phyloP scores from a whole-genome alignment of 53 echinoderm and acorn worm genomes.

The Crossaster papposus region DNA sequence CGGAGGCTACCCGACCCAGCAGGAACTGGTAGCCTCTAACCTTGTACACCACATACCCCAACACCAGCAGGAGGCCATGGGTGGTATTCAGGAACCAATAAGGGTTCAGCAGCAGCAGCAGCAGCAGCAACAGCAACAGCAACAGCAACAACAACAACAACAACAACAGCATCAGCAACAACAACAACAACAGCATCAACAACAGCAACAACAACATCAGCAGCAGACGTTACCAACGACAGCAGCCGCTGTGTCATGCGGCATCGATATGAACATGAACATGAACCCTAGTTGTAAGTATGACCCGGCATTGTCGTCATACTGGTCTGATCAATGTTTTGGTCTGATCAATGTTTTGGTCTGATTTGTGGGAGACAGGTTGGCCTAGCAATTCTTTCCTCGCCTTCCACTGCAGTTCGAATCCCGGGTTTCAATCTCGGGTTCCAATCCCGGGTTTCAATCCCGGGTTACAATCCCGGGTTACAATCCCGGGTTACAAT shows the following conservation, averaged over 20 bases:
- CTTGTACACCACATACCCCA: slow-evolving; percentile 48
- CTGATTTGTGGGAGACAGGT: too few species aligned
- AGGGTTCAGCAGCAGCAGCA: slow-evolving; percentile 30
- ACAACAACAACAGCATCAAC: too few species aligned
- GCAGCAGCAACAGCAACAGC: slow-evolving; percentile 55
- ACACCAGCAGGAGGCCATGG: slow-evolving; percentile 17
- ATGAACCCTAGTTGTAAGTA: slow-evolving; percentile 60
- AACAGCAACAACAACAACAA: slow-evolving; percentile 44
- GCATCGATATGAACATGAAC: slow-evolving; percentile 57
- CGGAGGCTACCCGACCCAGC: slow-evolving; percentile 50
- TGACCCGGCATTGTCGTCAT: neutral
- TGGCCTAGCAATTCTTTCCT: too few species aligned
- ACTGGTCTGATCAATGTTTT: neutral
- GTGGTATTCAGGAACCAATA: slow-evolving; percentile 1
- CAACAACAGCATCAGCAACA: slow-evolving; percentile 54
- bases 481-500: too few species aligned
- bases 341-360: too few species aligned
- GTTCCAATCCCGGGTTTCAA: too few species aligned
- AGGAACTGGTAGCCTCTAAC: slow-evolving; percentile 49
- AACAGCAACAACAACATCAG: slow-evolving; percentile 52
- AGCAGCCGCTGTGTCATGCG: slow-evolving; percentile 33
- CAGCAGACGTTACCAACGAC: slow-evolving; percentile 17
- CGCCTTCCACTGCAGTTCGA: too few species aligned
- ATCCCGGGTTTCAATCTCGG: too few species aligned
- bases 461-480: too few species aligned